Evolutionary conservation across 1,140 invertebrate species (phyloP), one percentile per base, ranked within the genome.

Genomic region (Pogonognathellus flavescens): DNA sequence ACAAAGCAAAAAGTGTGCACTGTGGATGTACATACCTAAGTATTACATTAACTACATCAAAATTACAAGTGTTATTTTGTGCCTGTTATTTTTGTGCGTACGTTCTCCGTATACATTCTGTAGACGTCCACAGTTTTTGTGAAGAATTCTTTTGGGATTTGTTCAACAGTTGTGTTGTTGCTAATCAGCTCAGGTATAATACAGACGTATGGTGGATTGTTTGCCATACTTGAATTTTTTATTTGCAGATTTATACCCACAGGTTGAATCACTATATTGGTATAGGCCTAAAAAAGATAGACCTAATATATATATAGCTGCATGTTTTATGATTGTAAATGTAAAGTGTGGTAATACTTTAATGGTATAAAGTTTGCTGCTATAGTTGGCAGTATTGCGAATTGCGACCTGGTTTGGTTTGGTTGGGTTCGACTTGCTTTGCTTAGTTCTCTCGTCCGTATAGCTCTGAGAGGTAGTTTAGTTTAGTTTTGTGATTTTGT

Each of bases 381-480:
- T 41, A 41, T 41, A 41, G 31, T 41, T 41, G 31, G 31, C 18
- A 76, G 31, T 31, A 76, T 66, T 66, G 62, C 62, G 70, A 76
- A 50, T 76, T 76, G 70, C 70, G 70, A 76, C 70, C 70, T 76
- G 70, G 70, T 76, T 76, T 76, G 70, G 31, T 50, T 76, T 76
- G 41, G 66, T 31, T 76, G n/a, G 59, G 22, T 60, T 60, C 22
- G 18, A 60, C n/a, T 60, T n/a, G 22, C 70, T 76, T 76, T 76
- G 41, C 14, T 76, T 76, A 18, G 70, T 14, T 72, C 18, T 9
- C 25, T 25, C 60, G 20, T 66, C 20, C 60, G 20, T 66, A 13
- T 9, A 59, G 57, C 57, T 59, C 31, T 41, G 2, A 41, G 31
- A 41, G 31, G 31, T 41, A 41, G 31, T 41, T 41, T 57, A 57